Evolutionary conservation across 2,797 vertebrate species (phyloP).

Genomic region (Gymnopithys bicolor): DNA sequence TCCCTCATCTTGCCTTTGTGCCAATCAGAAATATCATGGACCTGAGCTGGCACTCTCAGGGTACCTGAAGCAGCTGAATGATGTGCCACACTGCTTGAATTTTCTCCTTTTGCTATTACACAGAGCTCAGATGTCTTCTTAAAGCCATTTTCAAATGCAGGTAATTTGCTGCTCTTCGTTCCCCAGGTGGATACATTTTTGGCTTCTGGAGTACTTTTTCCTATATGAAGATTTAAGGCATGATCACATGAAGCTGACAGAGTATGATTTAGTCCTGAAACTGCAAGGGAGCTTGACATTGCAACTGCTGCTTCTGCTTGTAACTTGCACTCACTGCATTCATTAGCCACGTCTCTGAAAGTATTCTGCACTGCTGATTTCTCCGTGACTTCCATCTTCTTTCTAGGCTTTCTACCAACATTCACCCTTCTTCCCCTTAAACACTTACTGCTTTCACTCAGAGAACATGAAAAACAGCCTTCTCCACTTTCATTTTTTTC

Average conservation of each 20-base stretch:
- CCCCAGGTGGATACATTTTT: neutral
- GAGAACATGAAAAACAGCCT: constrained; percentile 32
- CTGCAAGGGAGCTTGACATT: neutral
- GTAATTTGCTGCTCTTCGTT: neutral
- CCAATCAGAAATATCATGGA: neutral
- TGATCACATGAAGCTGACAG: neutral
- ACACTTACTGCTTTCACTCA: constrained; percentile 41
- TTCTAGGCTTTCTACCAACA: constrained; percentile 49
- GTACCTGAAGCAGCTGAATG: neutral
- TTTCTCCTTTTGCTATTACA: constrained; percentile 3
- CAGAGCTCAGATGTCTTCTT: constrained; percentile 16
- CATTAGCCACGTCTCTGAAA: neutral
- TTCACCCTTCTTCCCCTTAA: neutral
- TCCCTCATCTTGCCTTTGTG: neutral
- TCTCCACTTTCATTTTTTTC: constrained; percentile 24
- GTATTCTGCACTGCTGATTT: neutral
- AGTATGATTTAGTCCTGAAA: neutral
- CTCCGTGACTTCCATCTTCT: constrained; percentile 60
- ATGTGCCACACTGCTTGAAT: neutral
- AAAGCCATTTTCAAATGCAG: neutral
- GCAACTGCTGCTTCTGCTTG: constrained; percentile 11
- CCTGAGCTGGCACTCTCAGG: neutral
- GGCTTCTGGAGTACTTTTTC: neutral
- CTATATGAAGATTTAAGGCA: neutral
- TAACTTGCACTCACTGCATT: neutral